Evolutionary conservation across 1,140 invertebrate genomes (phyloP), one percentile per base, ranked within the genome.

Genomic region (Calosoma granatense): DNA sequence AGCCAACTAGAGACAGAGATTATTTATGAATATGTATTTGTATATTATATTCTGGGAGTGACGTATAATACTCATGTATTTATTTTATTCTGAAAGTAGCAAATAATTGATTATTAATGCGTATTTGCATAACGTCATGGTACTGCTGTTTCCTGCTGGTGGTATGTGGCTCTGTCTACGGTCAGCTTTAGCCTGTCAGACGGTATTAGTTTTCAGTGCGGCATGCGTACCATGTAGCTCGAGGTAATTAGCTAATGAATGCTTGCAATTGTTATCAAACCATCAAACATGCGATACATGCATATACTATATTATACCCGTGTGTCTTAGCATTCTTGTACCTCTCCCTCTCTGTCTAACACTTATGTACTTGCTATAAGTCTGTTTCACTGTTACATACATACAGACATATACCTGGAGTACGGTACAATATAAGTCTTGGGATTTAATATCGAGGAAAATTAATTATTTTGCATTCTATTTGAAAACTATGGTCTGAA

Each of bases 241-340:
- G 17, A 17, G 17, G 41, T 47, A 47, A 47, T 47, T 47, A 47
- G 41, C 41, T 47, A 47, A 47, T 47, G 41, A 47, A 47, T 47
- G 41, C 41, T 47, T 47, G 41, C 41, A 47, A 47, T 47, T 47
- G 41, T 47, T 47, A 17, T 47, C 41, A 47, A 17, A 17, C 41
- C 41, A 47, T 47, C 41, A 47, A 47, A 6, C 41, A 47, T 47
- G 26, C 26, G 26, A n/a, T n/a, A n/a, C n/a, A n/a, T n/a, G n/a
- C n/a, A 6, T 36, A 36, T 36, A 36, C 26, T 9, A n/a, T 36
- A 36, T 36, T 36, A 36, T n/a, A 36, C 26, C n/a, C n/a, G n/a
- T n/a, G 6, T n/a, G n/a, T n/a, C n/a, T 36, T n/a, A 9, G n/a
- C 26, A 36, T 36, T 9, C 26, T 6, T 9, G n/a, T n/a, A 36